Conservation (phyloP, 2,113 vertebrate species). For the Nerophis lumbriciformis region DNA sequence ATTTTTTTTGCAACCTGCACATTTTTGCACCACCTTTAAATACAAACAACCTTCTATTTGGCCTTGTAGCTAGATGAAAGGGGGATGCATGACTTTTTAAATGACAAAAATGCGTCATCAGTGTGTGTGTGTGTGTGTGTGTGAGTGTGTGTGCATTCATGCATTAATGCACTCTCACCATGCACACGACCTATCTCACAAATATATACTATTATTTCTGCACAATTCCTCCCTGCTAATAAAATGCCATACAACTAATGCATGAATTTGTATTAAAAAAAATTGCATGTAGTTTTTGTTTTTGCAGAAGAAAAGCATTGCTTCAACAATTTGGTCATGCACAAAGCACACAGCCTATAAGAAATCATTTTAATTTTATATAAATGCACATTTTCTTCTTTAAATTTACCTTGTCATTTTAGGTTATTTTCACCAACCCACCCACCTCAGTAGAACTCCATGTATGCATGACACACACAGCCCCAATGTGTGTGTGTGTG, state of each 20-base stretch:
- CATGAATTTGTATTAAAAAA: too few relatives aligned
- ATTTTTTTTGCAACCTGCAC: too few relatives aligned
- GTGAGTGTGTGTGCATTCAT: conserved; percentile 14
- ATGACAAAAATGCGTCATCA: conserved; percentile 2
- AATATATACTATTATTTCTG: conserved; percentile 33
- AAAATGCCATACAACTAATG: neutral
- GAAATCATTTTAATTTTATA: neutral
- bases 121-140: conserved; percentile 9
- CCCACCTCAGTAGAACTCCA: neutral
- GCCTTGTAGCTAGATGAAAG: neutral
- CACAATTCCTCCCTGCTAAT: too few relatives aligned
- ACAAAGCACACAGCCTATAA: neutral
- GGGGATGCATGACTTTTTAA: neutral
- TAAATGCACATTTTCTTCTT: neutral
- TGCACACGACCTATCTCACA: conserved; percentile 64
- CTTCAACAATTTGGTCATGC: neutral
- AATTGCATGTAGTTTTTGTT: too few relatives aligned
- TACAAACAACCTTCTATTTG: too few relatives aligned
- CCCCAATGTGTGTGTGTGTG: neutral
- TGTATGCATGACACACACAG: neutral
- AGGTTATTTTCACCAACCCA: too few relatives aligned
- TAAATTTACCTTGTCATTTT: neutral
- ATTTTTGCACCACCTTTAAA: too few relatives aligned
- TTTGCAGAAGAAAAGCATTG: neutral
- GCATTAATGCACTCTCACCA: conserved; percentile 60